phyloP scores from a whole-genome alignment of 2,113 vertebrate species.

The Ornithorhynchus anatinus region DNA sequence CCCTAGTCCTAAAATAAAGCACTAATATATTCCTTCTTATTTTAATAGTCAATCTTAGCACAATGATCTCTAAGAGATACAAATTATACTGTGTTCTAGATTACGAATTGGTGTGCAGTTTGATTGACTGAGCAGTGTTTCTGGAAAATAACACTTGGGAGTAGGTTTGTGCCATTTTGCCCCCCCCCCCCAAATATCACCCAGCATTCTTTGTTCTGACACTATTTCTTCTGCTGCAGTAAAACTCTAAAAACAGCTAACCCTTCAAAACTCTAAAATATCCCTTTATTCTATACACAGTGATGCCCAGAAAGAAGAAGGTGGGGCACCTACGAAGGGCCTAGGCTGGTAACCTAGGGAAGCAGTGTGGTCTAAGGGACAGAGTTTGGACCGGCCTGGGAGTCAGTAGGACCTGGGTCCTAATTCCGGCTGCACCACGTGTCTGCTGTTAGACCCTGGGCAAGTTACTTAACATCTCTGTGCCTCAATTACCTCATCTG shows the following conservation, averaged over 20 bases:
- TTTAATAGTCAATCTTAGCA: slow-evolving; percentile 61
- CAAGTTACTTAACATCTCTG: too few species aligned
- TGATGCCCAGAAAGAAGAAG: slow-evolving; percentile 43
- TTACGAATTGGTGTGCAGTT: slow-evolving; percentile 57
- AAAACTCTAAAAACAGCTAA: slow-evolving; percentile 45
- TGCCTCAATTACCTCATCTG: too few species aligned
- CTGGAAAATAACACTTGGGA: slow-evolving; percentile 55
- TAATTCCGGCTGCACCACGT: too few species aligned
- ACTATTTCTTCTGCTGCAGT: slow-evolving; percentile 45
- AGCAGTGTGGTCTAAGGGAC: too few species aligned
- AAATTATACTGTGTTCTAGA: slow-evolving; percentile 56
- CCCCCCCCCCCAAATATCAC: slow-evolving; percentile 24
- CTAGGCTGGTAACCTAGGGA: slow-evolving; percentile 51
- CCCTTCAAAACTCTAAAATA: too few species aligned
- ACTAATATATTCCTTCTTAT: slow-evolving; percentile 41
- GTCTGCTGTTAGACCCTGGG: too few species aligned
- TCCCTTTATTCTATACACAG: slow-evolving; percentile 18
- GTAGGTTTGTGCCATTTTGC: slow-evolving; percentile 43
- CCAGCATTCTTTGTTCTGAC: slow-evolving; percentile 45
- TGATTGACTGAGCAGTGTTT: slow-evolving; percentile 54
- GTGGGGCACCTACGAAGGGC: background rate
- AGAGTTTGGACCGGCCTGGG: too few species aligned
- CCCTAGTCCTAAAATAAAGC: slow-evolving; percentile 55
- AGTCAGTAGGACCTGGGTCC: too few species aligned
- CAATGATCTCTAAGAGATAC: slow-evolving; percentile 65